Evolutionary conservation across 2,797 vertebrate species (phyloP), one percentile per base, ranked within the genome.

Genomic region (Acanthis flammea): DNA sequence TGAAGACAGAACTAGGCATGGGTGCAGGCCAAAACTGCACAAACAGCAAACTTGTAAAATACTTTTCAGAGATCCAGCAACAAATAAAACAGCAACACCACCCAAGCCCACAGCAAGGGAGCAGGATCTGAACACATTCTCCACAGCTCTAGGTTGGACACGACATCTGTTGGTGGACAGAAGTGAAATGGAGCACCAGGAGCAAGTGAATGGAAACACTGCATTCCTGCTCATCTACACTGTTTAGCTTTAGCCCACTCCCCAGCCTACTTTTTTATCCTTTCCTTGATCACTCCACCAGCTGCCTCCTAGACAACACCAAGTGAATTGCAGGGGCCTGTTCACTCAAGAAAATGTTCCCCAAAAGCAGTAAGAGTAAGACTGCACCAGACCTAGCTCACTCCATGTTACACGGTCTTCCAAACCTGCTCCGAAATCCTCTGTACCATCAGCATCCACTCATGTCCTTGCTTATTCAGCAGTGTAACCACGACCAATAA

Each of bases 291-390:
- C 9, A 15, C 19, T 47, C 19, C 39, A 70, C 12, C 41, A 70
- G 4, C 33, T 65, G 33, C 24, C 28, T 61, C 47, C 11, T 28
- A 55, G n/a, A 41, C 33, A 61, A 31, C 27, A 72, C 9, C 12
- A n/a, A 2, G 6, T 0, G 0, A 71, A 3, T 7, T 31, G 35
- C 41, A 67, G 31, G 9, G 16, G 22, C 17, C 45, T 65, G 15
- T 8, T 88, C 35, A 42, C 65, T 61, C 63, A 9, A 53, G 30
- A 65, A 89, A 41, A 73, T 11, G 31, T 6, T 45, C 19, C 11
- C 35, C 48, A 66, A 73, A 63, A 28, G 37, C 54, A 72, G 16
- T 0, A 72, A 7, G 12, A 70, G 9, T 22, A 42, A 51, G 10
- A 24, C 15, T 9, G 10, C 30, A 70, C 9, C 33, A 45, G 22